Percentiles rank a stretch among this genome's conserved stretches.
Evolutionary conservation across 2,888 invertebrate species (phyloP).

Genomic region (Sphaeridia pumilis): DNA sequence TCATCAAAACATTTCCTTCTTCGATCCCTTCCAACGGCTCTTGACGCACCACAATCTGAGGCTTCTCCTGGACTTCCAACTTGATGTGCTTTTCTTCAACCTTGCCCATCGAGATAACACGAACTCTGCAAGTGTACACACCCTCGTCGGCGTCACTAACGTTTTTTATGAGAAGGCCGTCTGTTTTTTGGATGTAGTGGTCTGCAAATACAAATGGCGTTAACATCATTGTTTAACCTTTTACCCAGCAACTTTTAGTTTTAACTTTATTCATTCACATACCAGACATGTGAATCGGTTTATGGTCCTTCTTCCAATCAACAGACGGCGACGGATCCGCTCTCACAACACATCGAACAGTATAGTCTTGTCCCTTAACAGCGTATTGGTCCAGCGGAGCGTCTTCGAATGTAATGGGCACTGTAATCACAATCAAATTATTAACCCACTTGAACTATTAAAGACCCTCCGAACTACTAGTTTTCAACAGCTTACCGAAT

Average conservation of each 20-base stretch:
- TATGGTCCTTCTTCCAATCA: slow-evolving; percentile 71
- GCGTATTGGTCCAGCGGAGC: slow-evolving; percentile 74
- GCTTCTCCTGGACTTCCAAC: slow-evolving; percentile 47
- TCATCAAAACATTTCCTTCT: slow-evolving; percentile 61
- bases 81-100: slow-evolving; percentile 63
- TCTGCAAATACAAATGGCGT: slow-evolving; percentile 42
- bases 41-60: slow-evolving; percentile 43
- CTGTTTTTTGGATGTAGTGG: slow-evolving; percentile 59
- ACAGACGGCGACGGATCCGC: slow-evolving; percentile 73
- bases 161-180: slow-evolving; percentile 63
- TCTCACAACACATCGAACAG: slow-evolving; percentile 69
- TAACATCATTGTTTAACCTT: background rate
- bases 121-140: slow-evolving; percentile 73
- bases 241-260: background rate
- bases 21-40: slow-evolving; percentile 59
- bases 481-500: slow-evolving; percentile 23
- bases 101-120: slow-evolving; percentile 68
- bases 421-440: slow-evolving; percentile 44
- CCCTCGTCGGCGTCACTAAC: slow-evolving; percentile 75
- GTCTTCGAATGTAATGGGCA: slow-evolving; percentile 73
- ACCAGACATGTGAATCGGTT: slow-evolving; percentile 49
- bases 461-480: background rate
- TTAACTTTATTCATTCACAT: background rate
- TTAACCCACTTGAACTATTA: background rate
- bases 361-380: slow-evolving; percentile 59